These are phyloP conservation scores for Motacilla alba DNA, from an alignment of 2,113 vertebrate genomes.

Conservation along the genomic window DNA sequence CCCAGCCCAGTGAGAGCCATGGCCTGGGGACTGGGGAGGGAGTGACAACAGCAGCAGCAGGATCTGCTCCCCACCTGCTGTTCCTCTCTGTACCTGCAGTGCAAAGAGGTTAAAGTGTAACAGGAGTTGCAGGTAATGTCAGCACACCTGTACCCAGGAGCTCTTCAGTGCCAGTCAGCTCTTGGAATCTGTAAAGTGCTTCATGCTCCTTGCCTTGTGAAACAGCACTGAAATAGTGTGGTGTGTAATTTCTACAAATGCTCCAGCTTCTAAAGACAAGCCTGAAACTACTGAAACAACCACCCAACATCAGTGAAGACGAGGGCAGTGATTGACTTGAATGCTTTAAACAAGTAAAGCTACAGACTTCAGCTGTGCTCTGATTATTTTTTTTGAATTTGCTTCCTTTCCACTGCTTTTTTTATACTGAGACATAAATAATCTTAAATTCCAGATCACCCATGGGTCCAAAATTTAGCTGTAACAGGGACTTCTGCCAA, in stretches of 20 bases:
- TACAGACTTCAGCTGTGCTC: background rate
- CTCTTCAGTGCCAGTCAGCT: background rate
- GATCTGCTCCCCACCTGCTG: background rate
- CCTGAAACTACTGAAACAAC: background rate
- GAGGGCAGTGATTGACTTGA: background rate
- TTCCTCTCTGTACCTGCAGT: background rate
- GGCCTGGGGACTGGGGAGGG: background rate
- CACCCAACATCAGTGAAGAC: background rate
- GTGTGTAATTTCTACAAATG: background rate
- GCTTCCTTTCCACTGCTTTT: constrained; percentile 41
- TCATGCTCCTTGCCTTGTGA: background rate
- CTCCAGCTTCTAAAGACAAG: background rate
- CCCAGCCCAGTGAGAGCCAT: background rate
- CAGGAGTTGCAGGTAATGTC: background rate
- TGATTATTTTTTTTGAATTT: constrained; percentile 44
- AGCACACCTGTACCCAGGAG: background rate
- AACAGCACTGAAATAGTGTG: background rate
- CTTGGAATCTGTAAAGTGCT: background rate
- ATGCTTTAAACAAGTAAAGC: background rate
- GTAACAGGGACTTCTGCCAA: constrained; percentile 30
- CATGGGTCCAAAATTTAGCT: constrained; percentile 32
- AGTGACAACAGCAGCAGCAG: background rate
- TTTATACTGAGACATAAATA: constrained; percentile 46
- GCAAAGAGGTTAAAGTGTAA: background rate
- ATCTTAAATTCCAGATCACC: constrained; percentile 48